Conservation (phyloP, 2,113 vertebrate genomes). For the Pyrgilauda ruficollis region DNA sequence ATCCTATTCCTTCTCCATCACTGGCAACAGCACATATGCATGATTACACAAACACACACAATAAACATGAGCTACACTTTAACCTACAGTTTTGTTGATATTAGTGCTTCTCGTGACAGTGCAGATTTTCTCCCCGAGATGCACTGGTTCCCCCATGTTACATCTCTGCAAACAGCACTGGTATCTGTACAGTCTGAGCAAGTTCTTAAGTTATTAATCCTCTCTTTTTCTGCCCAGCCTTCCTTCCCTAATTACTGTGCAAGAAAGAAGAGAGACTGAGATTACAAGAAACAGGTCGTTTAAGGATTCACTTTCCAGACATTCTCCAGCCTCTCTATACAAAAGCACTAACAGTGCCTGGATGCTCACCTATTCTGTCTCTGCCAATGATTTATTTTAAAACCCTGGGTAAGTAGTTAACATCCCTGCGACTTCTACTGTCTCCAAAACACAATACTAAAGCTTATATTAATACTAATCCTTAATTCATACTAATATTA, state of each 20-base stretch:
- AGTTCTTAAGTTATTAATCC: neutral
- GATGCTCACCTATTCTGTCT: neutral
- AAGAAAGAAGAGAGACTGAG: neutral
- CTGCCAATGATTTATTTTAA: neutral
- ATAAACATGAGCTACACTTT: neutral
- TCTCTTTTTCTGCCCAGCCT: neutral
- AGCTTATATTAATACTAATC: neutral
- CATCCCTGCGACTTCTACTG: neutral
- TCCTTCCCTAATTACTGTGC: neutral
- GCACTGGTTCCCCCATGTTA: rapidly evolving
- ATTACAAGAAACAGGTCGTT: neutral
- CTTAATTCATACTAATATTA: neutral
- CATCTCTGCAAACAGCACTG: neutral
- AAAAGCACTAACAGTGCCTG: neutral
- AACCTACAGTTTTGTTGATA: neutral
- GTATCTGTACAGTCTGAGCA: neutral
- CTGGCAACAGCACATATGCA: neutral
- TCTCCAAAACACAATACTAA: neutral
- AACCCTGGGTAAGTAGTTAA: neutral
- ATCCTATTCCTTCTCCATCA: neutral
- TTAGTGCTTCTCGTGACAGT: rapidly evolving
- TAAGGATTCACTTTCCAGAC: neutral
- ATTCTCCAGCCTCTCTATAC: neutral
- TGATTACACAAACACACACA: neutral
- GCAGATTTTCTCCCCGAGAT: neutral